A percentile compares a stretch with the other conserved stretches of the same genome.
These are phyloP conservation scores for Lithodes maja DNA, from an alignment of 2,888 invertebrate genomes.

Conservation along the genomic window DNA sequence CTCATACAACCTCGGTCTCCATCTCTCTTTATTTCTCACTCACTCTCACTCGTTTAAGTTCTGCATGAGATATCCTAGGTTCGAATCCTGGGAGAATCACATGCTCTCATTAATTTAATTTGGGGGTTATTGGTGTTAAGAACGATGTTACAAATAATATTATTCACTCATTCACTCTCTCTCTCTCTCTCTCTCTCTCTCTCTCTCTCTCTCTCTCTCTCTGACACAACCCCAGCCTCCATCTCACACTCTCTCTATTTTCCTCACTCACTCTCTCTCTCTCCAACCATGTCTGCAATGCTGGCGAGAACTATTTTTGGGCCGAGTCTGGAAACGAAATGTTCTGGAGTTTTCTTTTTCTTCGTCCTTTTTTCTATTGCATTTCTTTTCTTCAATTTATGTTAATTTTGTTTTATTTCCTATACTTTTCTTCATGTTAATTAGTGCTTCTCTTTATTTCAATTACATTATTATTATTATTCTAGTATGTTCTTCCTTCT, in stretches of 20 bases:
- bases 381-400: not conserved
- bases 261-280: no score
- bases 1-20: not conserved
- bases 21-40: not conserved
- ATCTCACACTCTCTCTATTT: not conserved
- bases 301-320: no score
- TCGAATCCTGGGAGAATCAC: no score
- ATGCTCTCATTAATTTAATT: no score
- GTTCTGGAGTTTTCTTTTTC: not conserved
- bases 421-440: not conserved
- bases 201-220: constrained; percentile 22
- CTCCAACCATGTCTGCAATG: no score
- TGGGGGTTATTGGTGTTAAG: no score
- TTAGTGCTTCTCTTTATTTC: not conserved
- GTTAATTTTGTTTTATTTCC: not conserved
- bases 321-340: not conserved
- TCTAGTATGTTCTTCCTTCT: not conserved
- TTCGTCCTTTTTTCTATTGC: not conserved
- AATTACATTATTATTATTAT: not conserved
- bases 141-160: not conserved
- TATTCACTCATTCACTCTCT: not conserved
- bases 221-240: not conserved
- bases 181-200: constrained; percentile 3
- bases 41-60: not conserved
- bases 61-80: no score